Percentiles rank a stretch among this genome's conserved stretches.
Conservation (phyloP, 30 jellyfish, hydroid and myxozoan species). For the Nemopilema nomurai region DNA sequence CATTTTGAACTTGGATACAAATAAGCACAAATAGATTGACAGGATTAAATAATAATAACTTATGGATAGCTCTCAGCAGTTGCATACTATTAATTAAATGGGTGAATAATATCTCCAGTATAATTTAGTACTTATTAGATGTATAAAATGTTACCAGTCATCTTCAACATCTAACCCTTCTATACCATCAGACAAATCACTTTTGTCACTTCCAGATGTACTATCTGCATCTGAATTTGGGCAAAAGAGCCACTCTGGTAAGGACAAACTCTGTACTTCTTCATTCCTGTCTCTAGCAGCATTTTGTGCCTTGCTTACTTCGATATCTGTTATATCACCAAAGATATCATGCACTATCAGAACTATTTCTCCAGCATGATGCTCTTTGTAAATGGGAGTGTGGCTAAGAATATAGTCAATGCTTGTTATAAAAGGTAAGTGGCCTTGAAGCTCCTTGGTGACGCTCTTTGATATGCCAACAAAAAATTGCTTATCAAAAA, state of each 20-base stretch:
- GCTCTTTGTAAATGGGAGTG: conserved; percentile 1
- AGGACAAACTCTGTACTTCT: not conserved
- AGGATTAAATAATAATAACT: not conserved
- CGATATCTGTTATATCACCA: conserved; percentile 2
- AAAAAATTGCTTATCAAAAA: not conserved
- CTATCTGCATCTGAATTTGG: not conserved
- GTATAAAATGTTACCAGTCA: not conserved
- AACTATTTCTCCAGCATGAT: conserved; percentile 10
- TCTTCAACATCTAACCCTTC: not conserved
- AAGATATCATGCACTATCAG: conserved; percentile 15
- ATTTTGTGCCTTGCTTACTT: conserved; percentile 1
- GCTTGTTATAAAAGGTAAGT: conserved; percentile 3
- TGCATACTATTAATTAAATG: not conserved
- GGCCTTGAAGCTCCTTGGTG: not conserved
- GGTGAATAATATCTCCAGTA: not conserved
- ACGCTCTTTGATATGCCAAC: conserved; percentile 9
- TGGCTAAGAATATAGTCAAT: conserved; percentile 21
- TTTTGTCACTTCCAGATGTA: not conserved
- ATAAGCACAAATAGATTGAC: not conserved
- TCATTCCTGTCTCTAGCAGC: conserved; percentile 7
- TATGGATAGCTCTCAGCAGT: not conserved
- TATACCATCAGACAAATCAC: not conserved
- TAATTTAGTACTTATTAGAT: not conserved
- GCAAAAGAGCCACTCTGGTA: not conserved
- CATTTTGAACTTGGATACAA: not conserved